Evolutionary conservation across 2,888 invertebrate genomes (phyloP).

Genomic region (Pseudococcus jackbeardsleyi): DNA sequence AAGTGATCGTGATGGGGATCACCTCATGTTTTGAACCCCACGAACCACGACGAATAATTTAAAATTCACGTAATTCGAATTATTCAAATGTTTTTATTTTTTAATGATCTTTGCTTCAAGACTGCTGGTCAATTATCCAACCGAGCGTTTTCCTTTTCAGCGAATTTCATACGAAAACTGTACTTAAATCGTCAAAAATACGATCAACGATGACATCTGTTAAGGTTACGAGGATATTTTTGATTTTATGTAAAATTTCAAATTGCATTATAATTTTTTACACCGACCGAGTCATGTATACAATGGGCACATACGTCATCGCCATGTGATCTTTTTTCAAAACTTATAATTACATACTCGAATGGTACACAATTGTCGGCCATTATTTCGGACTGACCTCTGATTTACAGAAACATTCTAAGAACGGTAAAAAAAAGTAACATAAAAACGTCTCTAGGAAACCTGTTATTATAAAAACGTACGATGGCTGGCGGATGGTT

Average conservation of each 20-base stretch:
- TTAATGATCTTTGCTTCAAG: no score
- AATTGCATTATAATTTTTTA: not conserved
- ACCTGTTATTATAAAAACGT: constrained; percentile 23
- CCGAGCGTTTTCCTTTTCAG: not conserved
- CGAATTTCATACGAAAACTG: not conserved
- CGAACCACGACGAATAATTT: no score
- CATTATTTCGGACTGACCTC: constrained; percentile 20
- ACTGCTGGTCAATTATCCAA: not conserved
- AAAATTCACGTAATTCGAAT: no score
- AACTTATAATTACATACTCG: not conserved
- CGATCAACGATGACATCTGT: not conserved
- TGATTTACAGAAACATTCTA: constrained; percentile 12
- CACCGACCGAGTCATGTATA: not conserved
- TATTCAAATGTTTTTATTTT: no score
- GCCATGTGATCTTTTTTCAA: not conserved
- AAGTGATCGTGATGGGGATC: no score
- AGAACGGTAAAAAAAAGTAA: constrained; percentile 8
- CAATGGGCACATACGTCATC: not conserved
- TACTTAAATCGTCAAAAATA: not conserved
- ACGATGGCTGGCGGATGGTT: not conserved
- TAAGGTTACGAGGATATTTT: not conserved
- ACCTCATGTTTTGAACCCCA: no score
- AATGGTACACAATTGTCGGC: not conserved
- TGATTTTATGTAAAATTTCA: not conserved
- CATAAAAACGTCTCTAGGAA: constrained; percentile 13